Conservation (phyloP, 2,888 invertebrate genomes). For the Coelogynopora nodosa region DNA sequence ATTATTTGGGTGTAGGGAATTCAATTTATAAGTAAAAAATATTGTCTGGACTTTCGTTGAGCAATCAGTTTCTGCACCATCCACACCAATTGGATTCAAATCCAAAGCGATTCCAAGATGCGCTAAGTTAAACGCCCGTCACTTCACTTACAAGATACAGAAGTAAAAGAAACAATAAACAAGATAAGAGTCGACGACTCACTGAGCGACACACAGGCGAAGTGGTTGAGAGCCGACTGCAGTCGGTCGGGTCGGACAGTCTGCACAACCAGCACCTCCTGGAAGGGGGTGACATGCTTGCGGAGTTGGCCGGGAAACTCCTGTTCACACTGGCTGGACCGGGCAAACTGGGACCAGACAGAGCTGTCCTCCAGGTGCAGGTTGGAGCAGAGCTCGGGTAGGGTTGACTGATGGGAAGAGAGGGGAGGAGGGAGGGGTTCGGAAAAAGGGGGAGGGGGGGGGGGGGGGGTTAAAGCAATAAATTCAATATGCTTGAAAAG, state of each 20-base stretch:
- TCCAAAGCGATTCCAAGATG: no score
- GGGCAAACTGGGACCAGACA: conserved; percentile 70
- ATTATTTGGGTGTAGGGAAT: no score
- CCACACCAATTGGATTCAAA: no score
- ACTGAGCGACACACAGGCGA: conserved; percentile 66
- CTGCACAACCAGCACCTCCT: conserved; percentile 75
- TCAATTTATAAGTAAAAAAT: no score
- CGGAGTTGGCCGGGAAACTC: conserved; percentile 66
- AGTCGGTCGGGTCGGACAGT: conserved; percentile 78
- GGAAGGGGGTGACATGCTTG: conserved; percentile 71
- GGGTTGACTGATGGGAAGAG: conserved; percentile 63
- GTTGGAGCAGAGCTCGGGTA: conserved; percentile 68
- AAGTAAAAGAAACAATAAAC: not conserved
- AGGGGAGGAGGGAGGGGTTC: no score
- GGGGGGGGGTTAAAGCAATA: no score
- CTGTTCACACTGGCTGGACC: conserved; percentile 68
- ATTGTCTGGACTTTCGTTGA: no score
- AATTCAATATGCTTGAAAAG: no score
- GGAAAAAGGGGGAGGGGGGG: no score
- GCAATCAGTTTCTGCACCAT: no score
- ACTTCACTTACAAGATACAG: not conserved
- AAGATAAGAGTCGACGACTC: conserved; percentile 37
- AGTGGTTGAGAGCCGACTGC: conserved; percentile 72
- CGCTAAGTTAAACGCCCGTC: not conserved
- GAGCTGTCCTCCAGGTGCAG: conserved; percentile 68